Evolutionary conservation across 1,140 invertebrate species (phyloP).

Genomic region (Heliconius melpomene): DNA sequence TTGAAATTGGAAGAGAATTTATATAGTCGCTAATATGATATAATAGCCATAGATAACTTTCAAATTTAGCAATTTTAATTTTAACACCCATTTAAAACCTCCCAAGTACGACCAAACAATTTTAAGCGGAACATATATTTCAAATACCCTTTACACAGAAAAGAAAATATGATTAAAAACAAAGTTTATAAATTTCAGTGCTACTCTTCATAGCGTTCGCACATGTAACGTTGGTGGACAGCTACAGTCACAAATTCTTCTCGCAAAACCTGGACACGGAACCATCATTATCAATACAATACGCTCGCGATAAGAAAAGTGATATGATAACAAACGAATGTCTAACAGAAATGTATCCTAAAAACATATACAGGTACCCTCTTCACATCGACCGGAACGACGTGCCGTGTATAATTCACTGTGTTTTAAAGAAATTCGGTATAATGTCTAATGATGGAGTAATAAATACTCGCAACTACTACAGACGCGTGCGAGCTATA

Average conservation of each 20-base stretch:
- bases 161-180: neutral
- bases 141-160: neutral
- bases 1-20: too few relatives aligned
- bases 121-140: too few relatives aligned
- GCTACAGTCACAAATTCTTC: conserved; percentile 57
- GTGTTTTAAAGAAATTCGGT: conserved; percentile 71
- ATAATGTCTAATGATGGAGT: conserved; percentile 73
- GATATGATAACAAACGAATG: conserved; percentile 67
- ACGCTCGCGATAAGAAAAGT: conserved; percentile 66
- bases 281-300: conserved; percentile 67
- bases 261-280: conserved; percentile 63
- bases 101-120: too few relatives aligned
- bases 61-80: too few relatives aligned
- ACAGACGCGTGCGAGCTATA: conserved; percentile 66
- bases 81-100: too few relatives aligned
- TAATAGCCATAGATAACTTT: too few relatives aligned
- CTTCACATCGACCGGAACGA: conserved; percentile 68
- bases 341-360: conserved; percentile 71
- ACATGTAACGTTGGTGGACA: conserved; percentile 43
- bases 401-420: conserved; percentile 73
- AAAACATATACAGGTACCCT: conserved; percentile 69
- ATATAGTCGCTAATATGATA: too few relatives aligned
- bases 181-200: conserved; percentile 58
- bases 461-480: conserved; percentile 72
- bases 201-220: conserved; percentile 45